Percentiles rank a stretch among this genome's conserved stretches.
Conservation (phyloP, 2,797 vertebrate genomes). For the Lepus townsendii region DNA sequence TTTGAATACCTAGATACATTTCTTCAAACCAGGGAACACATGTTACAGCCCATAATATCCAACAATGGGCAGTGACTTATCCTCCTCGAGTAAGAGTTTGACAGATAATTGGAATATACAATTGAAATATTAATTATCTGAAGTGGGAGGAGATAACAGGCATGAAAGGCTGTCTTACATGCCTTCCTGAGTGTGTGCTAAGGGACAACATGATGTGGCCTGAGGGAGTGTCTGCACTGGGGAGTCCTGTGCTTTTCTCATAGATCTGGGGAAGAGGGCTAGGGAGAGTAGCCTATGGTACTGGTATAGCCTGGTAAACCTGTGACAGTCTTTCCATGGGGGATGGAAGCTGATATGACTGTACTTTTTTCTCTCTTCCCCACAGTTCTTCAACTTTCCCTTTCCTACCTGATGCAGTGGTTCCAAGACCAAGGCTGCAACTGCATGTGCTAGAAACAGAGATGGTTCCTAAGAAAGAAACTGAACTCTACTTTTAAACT, state of each 20-base stretch:
- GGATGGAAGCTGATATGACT: not conserved
- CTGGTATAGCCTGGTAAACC: not conserved
- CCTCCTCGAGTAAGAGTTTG: not conserved
- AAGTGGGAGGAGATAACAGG: not conserved
- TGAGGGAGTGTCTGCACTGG: not conserved
- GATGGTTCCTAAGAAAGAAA: not conserved
- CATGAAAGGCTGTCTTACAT: not conserved
- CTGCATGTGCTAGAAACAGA: not conserved
- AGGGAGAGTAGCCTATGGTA: not conserved
- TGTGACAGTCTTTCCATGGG: not conserved
- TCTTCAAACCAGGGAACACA: not conserved
- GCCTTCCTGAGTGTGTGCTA: not conserved
- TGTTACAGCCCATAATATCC: not conserved
- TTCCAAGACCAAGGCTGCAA: not conserved
- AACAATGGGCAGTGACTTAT: not conserved
- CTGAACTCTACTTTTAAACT: not conserved
- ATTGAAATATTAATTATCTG: not conserved
- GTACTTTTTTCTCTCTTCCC: not conserved
- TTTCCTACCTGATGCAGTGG: not conserved
- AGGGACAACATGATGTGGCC: not conserved
- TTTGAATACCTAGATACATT: too few species aligned
- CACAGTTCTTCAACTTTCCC: not conserved
- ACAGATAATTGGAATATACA: not conserved
- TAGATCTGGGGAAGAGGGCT: not conserved
- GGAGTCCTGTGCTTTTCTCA: not conserved